phyloP scores from a whole-genome alignment of 2,797 vertebrate species.

The Philypnodon macrostomus region DNA sequence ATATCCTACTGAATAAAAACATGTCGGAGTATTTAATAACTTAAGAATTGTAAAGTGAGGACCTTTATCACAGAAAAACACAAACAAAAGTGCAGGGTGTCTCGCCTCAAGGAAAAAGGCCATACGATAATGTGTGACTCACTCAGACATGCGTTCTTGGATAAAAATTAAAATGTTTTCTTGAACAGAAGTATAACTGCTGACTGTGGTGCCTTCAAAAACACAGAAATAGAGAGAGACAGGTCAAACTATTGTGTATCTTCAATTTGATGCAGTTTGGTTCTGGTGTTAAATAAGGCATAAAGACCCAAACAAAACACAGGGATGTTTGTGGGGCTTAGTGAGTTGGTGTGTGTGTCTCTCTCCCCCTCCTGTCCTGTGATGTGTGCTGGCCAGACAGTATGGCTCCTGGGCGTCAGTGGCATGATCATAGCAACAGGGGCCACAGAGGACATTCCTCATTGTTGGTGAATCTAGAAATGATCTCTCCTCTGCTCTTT shows the following conservation, averaged over 20 bases:
- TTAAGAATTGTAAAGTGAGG: no score
- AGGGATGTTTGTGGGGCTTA: constrained; percentile 8
- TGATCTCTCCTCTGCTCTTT: constrained; percentile 35
- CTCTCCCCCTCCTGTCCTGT: constrained; percentile 68
- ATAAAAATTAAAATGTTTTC: not conserved
- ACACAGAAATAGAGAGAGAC: not conserved
- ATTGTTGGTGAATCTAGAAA: constrained; percentile 66
- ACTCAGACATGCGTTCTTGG: not conserved
- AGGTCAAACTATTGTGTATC: not conserved
- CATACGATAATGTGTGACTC: not conserved
- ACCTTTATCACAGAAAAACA: not conserved
- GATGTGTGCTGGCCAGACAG: constrained; percentile 78
- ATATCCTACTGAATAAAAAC: no score
- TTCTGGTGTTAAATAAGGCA: constrained; percentile 19
- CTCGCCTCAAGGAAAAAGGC: not conserved
- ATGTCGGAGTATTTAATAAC: no score
- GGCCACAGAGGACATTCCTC: constrained; percentile 72
- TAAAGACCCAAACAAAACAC: constrained; percentile 29
- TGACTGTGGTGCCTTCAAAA: not conserved
- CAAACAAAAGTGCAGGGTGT: not conserved
- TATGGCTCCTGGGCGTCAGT: constrained; percentile 75
- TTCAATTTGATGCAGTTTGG: constrained; percentile 1
- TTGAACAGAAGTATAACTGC: no score
- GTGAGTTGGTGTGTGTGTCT: constrained; percentile 6
- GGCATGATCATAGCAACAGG: constrained; percentile 72